Evolutionary conservation across 2,797 vertebrate genomes (phyloP).

Genomic region (Sebastes taczanowskii): DNA sequence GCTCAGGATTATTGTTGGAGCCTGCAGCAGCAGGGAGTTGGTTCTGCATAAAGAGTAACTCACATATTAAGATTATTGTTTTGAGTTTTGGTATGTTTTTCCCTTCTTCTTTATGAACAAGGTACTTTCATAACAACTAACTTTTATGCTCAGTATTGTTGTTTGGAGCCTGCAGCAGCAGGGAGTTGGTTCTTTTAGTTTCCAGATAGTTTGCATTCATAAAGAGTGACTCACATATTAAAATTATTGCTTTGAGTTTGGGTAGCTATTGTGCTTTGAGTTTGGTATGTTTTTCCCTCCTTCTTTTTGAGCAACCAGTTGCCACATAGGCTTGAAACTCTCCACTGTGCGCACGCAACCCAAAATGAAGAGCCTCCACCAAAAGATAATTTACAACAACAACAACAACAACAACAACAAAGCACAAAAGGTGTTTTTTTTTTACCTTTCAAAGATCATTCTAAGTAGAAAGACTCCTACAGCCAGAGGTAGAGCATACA

Average conservation of each 20-base stretch:
- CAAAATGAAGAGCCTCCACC: background rate
- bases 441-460: slow-evolving; percentile 90
- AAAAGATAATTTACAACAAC: background rate
- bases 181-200: background rate
- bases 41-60: too few relatives aligned
- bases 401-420: background rate
- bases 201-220: background rate
- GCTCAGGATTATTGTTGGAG: too few relatives aligned
- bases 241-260: background rate
- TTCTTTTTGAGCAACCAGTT: background rate
- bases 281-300: background rate
- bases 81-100: too few relatives aligned
- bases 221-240: background rate
- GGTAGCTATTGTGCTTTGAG: too few relatives aligned
- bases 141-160: background rate
- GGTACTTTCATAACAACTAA: background rate
- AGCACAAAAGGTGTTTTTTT: too few relatives aligned
- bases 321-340: background rate
- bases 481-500: slow-evolving; percentile 87
- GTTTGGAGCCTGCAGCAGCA: background rate
- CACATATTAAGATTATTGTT: too few relatives aligned
- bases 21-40: too few relatives aligned
- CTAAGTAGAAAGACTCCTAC: slow-evolving; percentile 85
- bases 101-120: too few relatives aligned
- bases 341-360: background rate